Conservation (phyloP, 2,113 vertebrate species). For the Scophthalmus maximus region DNA sequence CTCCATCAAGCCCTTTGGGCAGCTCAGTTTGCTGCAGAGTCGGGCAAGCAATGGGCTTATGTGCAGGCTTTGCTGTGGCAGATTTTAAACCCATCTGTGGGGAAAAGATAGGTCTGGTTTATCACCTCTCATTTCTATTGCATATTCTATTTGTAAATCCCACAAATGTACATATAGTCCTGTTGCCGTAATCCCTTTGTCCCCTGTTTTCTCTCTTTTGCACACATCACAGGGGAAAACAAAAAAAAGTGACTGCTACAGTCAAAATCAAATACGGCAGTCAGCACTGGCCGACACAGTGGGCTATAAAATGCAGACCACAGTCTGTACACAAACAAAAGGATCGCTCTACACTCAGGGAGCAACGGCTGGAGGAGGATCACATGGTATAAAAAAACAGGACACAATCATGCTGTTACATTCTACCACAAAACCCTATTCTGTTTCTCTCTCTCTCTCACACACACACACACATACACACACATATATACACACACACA, state of each 20-base stretch:
- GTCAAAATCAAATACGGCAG: conserved; percentile 56
- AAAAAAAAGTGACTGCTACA: conserved; percentile 48
- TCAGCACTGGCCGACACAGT: conserved; percentile 45
- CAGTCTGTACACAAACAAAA: conserved; percentile 64
- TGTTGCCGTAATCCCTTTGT: conserved; percentile 36
- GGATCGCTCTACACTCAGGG: conserved; percentile 50
- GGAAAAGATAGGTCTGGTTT: conserved; percentile 73
- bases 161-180: conserved; percentile 55
- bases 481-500: neutral
- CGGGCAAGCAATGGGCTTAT: conserved; percentile 69
- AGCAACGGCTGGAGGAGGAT: conserved; percentile 64
- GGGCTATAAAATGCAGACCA: conserved; percentile 58
- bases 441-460: conserved; percentile 1
- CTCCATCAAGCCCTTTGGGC: conserved; percentile 68
- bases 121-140: conserved; percentile 62
- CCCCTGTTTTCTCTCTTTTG: conserved; percentile 10
- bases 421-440: conserved; percentile 44
- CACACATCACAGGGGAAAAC: conserved; percentile 39
- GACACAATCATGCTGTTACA: conserved; percentile 61
- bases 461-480: conserved; percentile 7
- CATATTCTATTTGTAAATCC: conserved; percentile 68
- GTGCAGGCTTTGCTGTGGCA: conserved; percentile 61
- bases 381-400: conserved; percentile 58
- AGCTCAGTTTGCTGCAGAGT: conserved; percentile 68
- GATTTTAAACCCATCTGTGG: conserved; percentile 76